phyloP scores from a whole-genome alignment of 2,113 vertebrate species.

The Stomatorhinus ivindoensis region DNA sequence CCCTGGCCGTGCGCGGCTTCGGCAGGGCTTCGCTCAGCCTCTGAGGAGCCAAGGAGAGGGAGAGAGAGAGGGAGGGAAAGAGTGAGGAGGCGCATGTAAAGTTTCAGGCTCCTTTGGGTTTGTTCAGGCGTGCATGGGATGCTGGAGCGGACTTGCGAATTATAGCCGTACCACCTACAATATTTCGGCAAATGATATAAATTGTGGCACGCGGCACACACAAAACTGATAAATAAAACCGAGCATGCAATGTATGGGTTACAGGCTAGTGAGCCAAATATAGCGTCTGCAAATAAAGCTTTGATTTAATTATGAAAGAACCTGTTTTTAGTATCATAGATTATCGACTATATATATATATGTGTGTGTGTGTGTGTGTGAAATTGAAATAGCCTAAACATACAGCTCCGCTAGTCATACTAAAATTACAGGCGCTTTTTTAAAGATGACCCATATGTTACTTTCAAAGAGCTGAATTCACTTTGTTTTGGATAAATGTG shows the following conservation, averaged over 20 bases:
- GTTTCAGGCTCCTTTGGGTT: neutral
- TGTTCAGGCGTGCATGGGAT: neutral
- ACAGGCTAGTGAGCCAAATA: neutral
- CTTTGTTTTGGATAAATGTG: neutral
- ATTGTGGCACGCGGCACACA: neutral
- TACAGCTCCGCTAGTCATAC: neutral
- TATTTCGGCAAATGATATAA: neutral
- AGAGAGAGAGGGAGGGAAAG: neutral
- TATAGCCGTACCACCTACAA: neutral
- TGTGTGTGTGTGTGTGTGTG: too few relatives aligned
- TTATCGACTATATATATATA: neutral
- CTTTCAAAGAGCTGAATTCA: neutral
- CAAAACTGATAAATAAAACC: neutral
- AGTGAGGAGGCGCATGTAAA: neutral
- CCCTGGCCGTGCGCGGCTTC: conserved; percentile 68
- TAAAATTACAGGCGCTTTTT: neutral
- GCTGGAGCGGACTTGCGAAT: neutral
- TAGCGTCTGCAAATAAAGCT: neutral
- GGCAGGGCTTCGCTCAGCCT: conserved; percentile 66
- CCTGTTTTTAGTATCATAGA: neutral
- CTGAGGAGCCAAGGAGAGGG: conserved; percentile 49
- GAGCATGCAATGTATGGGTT: neutral
- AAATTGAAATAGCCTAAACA: neutral
- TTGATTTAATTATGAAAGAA: neutral
- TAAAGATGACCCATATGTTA: neutral